These are phyloP conservation scores for Ryuthela nishihirai DNA, from an alignment of 2,888 invertebrate genomes.

Conservation along the genomic window DNA sequence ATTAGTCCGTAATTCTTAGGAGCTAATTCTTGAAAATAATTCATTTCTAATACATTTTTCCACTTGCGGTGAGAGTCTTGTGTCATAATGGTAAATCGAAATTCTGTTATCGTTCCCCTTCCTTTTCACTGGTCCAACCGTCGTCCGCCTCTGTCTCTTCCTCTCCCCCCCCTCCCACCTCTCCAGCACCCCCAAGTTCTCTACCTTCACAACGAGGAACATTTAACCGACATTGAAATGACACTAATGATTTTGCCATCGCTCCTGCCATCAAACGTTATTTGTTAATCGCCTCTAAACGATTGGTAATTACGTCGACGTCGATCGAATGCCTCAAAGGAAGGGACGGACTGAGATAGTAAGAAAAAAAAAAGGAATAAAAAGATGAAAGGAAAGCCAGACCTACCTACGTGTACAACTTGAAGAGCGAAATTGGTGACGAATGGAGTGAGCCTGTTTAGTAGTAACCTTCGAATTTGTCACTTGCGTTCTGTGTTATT, in stretches of 20 bases:
- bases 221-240: constrained; percentile 25
- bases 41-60: constrained; percentile 37
- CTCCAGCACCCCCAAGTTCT: too few species aligned
- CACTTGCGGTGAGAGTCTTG: constrained; percentile 10
- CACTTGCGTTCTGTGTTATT: too few species aligned
- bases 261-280: constrained; percentile 32
- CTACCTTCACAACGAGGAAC: too few species aligned
- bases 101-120: constrained; percentile 21
- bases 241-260: constrained; percentile 38
- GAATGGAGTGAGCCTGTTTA: too few species aligned
- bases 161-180: constrained; percentile 14
- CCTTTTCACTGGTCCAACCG: constrained; percentile 16
- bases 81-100: constrained; percentile 38
- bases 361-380: too few species aligned
- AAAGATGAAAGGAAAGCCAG: too few species aligned
- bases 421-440: too few species aligned
- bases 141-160: constrained; percentile 14
- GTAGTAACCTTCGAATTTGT: too few species aligned
- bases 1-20: constrained; percentile 30
- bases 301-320: constrained; percentile 39
- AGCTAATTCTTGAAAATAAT: constrained; percentile 32
- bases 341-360: too few species aligned
- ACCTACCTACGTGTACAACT: too few species aligned
- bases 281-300: constrained; percentile 36
- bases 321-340: too few species aligned